phyloP scores from a whole-genome alignment of 2,888 invertebrate genomes.

The Drosophila mercatorum region DNA sequence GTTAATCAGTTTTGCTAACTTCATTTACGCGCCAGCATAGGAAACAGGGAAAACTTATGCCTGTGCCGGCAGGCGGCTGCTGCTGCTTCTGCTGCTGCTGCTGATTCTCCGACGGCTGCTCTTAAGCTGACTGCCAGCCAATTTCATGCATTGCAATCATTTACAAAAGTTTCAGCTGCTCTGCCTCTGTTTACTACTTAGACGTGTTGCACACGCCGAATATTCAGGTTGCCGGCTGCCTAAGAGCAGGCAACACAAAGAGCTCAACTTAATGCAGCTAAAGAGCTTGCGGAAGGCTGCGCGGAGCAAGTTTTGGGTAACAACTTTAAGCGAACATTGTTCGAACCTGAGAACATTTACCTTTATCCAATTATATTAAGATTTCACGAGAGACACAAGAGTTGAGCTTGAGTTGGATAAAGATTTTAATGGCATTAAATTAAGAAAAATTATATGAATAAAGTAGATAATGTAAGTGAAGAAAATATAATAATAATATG shows the following conservation, averaged over 20 bases:
- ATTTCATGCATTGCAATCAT: constrained; percentile 70
- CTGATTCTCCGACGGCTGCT: background rate
- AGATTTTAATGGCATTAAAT: background rate
- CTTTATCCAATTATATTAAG: constrained; percentile 16
- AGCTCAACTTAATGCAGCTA: constrained; percentile 2
- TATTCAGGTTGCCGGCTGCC: constrained; percentile 21
- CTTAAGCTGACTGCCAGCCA: constrained; percentile 41
- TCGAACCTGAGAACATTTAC: background rate
- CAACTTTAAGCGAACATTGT: background rate
- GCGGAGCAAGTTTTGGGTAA: constrained; percentile 4
- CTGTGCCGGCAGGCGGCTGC: background rate
- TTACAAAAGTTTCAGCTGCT: constrained; percentile 48
- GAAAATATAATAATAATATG: too few species aligned
- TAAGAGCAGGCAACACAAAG: constrained; percentile 14
- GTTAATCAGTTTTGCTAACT: constrained; percentile 79
- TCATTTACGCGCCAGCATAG: constrained; percentile 59
- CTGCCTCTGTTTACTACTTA: constrained; percentile 31
- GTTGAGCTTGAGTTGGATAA: background rate
- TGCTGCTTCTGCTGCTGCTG: background rate
- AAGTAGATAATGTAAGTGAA: too few species aligned
- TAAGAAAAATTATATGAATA: too few species aligned
- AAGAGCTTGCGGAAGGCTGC: background rate
- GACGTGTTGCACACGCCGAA: constrained; percentile 38
- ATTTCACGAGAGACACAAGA: background rate
- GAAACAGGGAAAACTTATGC: constrained; percentile 48